Evolutionary conservation across 2,888 invertebrate genomes (phyloP), one percentile per base, ranked within the genome.

Genomic region (Platycheirus rosarum): DNA sequence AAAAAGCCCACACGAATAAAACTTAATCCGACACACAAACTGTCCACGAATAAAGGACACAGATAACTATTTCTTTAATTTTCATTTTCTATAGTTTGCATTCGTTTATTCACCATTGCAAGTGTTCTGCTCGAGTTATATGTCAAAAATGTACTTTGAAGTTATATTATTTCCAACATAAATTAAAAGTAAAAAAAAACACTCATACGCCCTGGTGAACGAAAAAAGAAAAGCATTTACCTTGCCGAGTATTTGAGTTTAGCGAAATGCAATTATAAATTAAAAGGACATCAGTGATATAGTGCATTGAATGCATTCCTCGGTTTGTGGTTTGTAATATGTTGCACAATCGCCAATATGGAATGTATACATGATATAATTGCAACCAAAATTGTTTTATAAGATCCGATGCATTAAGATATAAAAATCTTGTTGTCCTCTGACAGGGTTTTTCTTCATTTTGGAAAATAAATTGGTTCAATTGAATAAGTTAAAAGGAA

Each of bases 121-220:
- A 42, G 44, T 62, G 26, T 32, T 40, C 13, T 62, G 26, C 26
- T 40, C 13, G 9, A 37, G 48, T 42, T 35, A 53, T 63, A 71
- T 44, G 62, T 63, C 71, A 71, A 63, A 71, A 35, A 71, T 62
- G 62, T 71, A 51, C 44, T 51, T 53, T 62, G 8, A 71, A 53
- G 40, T 49, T 60, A n/a, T 29, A 42, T 42, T 70, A 32, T 42
- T 60, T 49, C 20, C 42, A 63, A 42, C 32, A 51, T 29, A 53
- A 53, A 40, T 2, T 8, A 26, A 26, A 26, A 23, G 1, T 13
- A 55, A 55, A 57, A 57, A 46, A 14, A 53, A 29, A 9, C 23
- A 71, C 44, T 42, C 42, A 66, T 63, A 60, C 60, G 44, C 60
- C 49, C 51, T 63, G 51, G 62, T 51, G 42, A 44, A 48, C 32